These are phyloP conservation scores for Patagioenas fasciata DNA, from an alignment of 2,113 vertebrate species.

Conservation along the genomic window DNA sequence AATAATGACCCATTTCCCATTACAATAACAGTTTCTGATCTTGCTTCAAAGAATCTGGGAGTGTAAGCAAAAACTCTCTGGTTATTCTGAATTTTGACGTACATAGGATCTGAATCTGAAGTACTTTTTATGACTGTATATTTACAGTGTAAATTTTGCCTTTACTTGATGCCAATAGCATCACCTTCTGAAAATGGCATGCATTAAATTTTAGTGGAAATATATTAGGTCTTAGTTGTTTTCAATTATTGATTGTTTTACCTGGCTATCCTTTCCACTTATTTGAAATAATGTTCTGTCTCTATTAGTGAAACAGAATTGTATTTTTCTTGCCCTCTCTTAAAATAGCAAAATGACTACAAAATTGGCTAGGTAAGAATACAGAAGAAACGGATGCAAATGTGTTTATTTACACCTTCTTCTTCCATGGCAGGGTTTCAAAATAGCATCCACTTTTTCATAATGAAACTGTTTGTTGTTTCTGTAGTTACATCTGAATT, in stretches of 20 bases:
- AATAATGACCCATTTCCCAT: constrained; percentile 36
- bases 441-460: not conserved
- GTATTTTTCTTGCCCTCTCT: not conserved
- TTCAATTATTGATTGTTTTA: not conserved
- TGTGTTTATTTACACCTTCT: not conserved
- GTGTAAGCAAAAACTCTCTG: not conserved
- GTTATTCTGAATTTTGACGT: not conserved
- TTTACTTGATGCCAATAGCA: not conserved
- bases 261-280: not conserved
- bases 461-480: not conserved
- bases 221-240: not conserved
- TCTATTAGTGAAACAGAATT: not conserved
- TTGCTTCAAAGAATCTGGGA: not conserved
- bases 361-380: not conserved
- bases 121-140: not conserved
- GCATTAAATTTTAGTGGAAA: not conserved
- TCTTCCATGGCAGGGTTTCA: not conserved
- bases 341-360: not conserved
- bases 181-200: not conserved
- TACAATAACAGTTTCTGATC: constrained; percentile 9
- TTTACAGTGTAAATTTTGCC: not conserved
- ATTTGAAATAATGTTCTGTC: not conserved
- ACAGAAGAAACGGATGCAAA: not conserved
- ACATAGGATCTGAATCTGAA: not conserved
- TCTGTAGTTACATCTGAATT: not conserved